phyloP scores from a whole-genome alignment of 2,113 vertebrate genomes.

The Butorides virescens region DNA sequence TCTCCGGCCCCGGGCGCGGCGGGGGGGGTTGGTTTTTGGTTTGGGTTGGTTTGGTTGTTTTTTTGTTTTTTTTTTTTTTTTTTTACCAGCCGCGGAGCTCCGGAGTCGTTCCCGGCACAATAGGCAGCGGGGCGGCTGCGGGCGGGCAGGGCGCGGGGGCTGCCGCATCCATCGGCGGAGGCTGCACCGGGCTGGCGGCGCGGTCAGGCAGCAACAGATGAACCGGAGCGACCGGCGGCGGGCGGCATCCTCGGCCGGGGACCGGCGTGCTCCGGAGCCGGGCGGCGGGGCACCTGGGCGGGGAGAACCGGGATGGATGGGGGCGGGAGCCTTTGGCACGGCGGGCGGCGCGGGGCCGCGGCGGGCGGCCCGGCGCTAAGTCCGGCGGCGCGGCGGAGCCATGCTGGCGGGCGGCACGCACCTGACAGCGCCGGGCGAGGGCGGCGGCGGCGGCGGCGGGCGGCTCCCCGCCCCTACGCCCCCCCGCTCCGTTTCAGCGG shows the following conservation, averaged over 20 bases:
- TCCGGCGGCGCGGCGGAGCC: background rate
- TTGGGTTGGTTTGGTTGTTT: background rate
- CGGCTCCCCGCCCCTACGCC: background rate
- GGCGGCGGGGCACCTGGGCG: background rate
- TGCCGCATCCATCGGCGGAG: conserved; percentile 39
- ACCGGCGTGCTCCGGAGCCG: background rate
- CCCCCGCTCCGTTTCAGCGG: background rate
- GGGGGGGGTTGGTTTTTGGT: background rate
- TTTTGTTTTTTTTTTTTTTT: background rate
- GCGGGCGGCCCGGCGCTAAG: background rate
- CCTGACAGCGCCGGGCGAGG: conserved; percentile 3
- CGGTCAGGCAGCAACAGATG: conserved; percentile 58
- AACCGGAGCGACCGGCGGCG: background rate
- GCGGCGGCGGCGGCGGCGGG: background rate
- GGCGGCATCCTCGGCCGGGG: background rate
- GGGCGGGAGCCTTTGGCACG: background rate
- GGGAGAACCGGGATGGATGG: background rate
- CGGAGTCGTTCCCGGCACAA: conserved; percentile 23
- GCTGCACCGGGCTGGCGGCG: background rate
- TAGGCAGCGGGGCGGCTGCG: conserved; percentile 15
- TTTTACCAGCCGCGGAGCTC: conserved; percentile 34
- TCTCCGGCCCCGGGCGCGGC: background rate
- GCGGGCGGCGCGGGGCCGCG: background rate
- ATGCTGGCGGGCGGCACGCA: conserved; percentile 11
- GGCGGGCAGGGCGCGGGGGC: background rate